Percentiles rank a stretch among this genome's conserved stretches.
phyloP scores from a whole-genome alignment of 2,888 invertebrate genomes.

The Caenorhabditis sp. region DNA sequence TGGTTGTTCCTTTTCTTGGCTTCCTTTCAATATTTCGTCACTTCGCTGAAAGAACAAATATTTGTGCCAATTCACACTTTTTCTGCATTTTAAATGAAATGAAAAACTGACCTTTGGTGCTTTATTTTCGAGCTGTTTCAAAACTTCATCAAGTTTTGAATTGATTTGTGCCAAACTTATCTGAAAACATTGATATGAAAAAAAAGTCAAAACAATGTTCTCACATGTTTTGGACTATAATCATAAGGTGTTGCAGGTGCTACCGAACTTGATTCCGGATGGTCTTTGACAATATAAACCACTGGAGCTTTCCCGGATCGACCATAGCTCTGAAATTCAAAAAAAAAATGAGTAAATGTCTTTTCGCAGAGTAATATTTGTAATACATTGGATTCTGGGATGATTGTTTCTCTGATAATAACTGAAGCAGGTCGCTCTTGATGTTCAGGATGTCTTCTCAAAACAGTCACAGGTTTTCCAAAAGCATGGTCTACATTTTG shows the following conservation, averaged over 20 bases:
- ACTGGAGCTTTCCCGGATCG: neutral
- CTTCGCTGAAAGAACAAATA: constrained; percentile 21
- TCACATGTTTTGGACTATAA: neutral
- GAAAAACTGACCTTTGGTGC: constrained; percentile 19
- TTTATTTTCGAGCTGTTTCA: constrained; percentile 22
- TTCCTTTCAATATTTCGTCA: constrained; percentile 1
- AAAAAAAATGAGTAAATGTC: too few species aligned
- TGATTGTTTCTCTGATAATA: neutral
- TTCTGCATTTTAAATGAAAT: constrained; percentile 8
- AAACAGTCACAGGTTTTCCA: constrained; percentile 10
- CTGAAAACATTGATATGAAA: constrained; percentile 15
- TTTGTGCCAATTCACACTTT: neutral
- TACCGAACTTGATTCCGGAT: neutral
- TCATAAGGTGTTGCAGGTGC: neutral
- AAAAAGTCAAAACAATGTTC: too few species aligned
- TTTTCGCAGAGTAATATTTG: constrained; percentile 16
- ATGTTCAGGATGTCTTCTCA: constrained; percentile 5
- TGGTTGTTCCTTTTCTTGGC: neutral
- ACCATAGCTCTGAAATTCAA: neutral
- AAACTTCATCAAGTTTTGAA: constrained; percentile 26
- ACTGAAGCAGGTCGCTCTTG: constrained; percentile 12
- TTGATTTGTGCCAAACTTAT: constrained; percentile 30
- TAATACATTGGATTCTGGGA: neutral
- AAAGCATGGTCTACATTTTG: constrained; percentile 23
- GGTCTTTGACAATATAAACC: neutral